phyloP scores from a whole-genome alignment of 2,888 invertebrate species.

The Habrosyne pyritoides region DNA sequence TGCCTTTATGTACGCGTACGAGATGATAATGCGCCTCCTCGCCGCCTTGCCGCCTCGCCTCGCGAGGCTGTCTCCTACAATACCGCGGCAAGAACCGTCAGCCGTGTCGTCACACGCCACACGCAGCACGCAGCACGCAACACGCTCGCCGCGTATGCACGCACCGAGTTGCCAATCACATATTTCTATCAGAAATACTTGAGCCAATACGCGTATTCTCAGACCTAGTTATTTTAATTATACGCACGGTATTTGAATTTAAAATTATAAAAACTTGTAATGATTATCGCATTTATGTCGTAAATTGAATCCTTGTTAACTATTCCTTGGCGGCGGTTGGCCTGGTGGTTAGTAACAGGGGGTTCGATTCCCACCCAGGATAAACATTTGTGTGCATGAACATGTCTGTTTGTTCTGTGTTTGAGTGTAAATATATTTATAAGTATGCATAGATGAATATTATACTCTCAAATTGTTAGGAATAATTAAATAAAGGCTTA shows the following conservation, averaged over 20 bases:
- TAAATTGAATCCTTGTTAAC: neutral
- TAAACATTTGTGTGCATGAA: too few species aligned
- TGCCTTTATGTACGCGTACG: neutral
- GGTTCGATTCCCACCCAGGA: too few species aligned
- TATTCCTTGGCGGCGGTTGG: neutral
- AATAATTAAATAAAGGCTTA: too few species aligned
- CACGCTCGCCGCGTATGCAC: too few species aligned
- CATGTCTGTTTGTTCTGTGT: too few species aligned
- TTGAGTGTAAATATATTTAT: too few species aligned
- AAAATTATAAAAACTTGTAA: neutral
- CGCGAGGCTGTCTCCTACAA: neutral
- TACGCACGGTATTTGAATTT: neutral
- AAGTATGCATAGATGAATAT: too few species aligned
- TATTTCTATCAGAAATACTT: neutral
- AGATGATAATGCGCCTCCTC: neutral
- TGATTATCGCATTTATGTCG: neutral
- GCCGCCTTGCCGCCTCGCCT: too few species aligned
- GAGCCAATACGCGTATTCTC: neutral
- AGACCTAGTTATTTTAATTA: conserved; percentile 2
- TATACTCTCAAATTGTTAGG: too few species aligned
- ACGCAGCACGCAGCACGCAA: too few species aligned
- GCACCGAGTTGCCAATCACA: neutral
- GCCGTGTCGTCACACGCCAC: neutral
- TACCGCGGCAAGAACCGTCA: neutral
- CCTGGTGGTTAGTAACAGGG: too few species aligned